Evolutionary conservation across 1,140 invertebrate genomes (phyloP), one percentile per base, ranked within the genome.

Genomic region (Rhopalosiphum padi): DNA sequence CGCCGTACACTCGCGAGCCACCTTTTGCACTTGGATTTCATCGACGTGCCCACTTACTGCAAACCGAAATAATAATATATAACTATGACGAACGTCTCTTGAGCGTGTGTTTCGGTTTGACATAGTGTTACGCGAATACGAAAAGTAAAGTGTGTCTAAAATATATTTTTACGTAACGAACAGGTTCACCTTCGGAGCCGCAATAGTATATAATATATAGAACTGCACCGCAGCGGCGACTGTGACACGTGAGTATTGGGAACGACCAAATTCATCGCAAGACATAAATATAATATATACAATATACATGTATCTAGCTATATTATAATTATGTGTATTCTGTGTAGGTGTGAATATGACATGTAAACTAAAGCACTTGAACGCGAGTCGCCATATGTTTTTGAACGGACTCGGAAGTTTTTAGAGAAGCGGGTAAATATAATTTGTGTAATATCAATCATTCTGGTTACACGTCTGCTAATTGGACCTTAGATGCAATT

Each of bases 121-220:
- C n/a, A 83, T 21, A 77, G 60, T 77, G 15, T 18, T 5, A n/a
- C 30, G 60, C 21, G 77, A 37, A 37, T 83, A 77, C 30, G 77
- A 83, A 37, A 37, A 18, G 35, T 37, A 51, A 21, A 37, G 77
- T 83, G 77, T 83, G 35, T 83, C 35, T 83, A 83, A 37, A 83
- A 83, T 83, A 85, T 43, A 88, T 51, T 51, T 88, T 88, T 88
- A 88, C 86, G 86, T 88, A 88, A 88, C 8, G 46, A 88, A 88
- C 43, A n/a, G 11, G 86, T 88, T 48, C 43, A 51, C 43, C 43
- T 87, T 48, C 30, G 2, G 37, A 25, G 41, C 23, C 41, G 4
- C 37, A 41, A 77, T 77, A n/a, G 15, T 30, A 30, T 55, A 55
- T 23, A 55, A 23, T 23, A 25, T 30, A 25, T 68, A 68, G 30